Conservation (phyloP, 2,888 invertebrate species). For the Aphodius granarius region DNA sequence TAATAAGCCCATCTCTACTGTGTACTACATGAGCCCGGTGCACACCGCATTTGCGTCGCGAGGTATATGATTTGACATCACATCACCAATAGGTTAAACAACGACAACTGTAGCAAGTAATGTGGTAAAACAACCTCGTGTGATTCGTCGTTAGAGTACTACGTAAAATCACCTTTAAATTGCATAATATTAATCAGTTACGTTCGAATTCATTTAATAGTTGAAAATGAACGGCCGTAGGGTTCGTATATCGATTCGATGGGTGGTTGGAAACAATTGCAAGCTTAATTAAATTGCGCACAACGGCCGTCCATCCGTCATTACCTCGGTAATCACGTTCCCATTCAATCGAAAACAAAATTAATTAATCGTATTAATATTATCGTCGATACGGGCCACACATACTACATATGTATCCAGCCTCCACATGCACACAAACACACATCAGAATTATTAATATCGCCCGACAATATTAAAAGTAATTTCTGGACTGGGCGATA, state of each 20-base stretch:
- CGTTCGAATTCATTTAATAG: neutral
- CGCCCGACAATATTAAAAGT: constrained; percentile 14
- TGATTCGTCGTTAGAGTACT: no score
- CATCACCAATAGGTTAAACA: no score
- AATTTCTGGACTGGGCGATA: constrained; percentile 1
- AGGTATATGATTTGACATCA: no score
- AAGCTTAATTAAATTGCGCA: neutral
- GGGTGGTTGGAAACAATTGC: neutral
- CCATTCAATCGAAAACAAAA: constrained; percentile 2
- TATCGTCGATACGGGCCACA: neutral
- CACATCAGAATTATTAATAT: constrained; percentile 10
- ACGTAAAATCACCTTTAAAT: no score
- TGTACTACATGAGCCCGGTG: no score
- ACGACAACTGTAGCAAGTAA: no score
- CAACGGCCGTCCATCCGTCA: neutral
- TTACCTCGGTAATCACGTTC: neutral
- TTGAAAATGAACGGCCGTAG: neutral
- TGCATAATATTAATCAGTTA: neutral
- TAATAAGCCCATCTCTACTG: no score
- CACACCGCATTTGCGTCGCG: no score
- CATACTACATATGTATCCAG: neutral
- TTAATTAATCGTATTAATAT: constrained; percentile 15
- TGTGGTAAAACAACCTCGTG: no score
- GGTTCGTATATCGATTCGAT: neutral
- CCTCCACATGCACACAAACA: neutral